Evolutionary conservation across 2,113 vertebrate genomes (phyloP).

Genomic region (Catharus fuscescens): DNA sequence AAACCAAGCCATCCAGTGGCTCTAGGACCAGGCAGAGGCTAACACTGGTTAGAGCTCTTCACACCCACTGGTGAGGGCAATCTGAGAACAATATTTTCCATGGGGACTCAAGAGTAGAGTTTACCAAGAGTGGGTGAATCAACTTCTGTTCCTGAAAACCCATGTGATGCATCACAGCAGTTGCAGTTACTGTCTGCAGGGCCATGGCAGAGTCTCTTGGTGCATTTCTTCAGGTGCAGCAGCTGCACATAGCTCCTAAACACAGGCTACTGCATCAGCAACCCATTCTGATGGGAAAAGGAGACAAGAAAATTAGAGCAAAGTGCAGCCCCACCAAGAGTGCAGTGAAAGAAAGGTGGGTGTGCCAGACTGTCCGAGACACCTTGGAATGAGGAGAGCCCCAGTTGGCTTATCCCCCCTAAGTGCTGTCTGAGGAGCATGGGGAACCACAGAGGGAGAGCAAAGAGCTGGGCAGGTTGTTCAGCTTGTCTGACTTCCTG

Average conservation of each 20-base stretch:
- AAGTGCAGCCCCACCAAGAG: neutral
- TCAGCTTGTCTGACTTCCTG: neutral
- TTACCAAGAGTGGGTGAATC: neutral
- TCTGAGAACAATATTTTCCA: neutral
- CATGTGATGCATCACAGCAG: neutral
- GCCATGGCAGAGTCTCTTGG: neutral
- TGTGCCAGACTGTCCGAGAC: neutral
- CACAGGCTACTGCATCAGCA: neutral
- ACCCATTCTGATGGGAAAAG: neutral
- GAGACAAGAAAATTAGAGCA: neutral
- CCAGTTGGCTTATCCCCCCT: neutral
- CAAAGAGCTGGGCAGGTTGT: neutral
- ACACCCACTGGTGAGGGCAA: neutral
- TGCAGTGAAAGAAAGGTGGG: neutral
- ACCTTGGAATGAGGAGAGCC: neutral
- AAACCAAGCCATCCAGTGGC: neutral
- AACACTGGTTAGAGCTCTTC: neutral
- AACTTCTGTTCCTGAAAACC: neutral
- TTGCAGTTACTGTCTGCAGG: neutral
- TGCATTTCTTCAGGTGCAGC: neutral
- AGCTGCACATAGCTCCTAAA: neutral
- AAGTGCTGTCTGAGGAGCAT: neutral
- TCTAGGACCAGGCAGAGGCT: neutral
- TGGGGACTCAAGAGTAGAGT: neutral
- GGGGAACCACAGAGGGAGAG: accelerated